Conservation (phyloP, 2,113 vertebrate genomes). For the Pelmatolapia mariae region DNA sequence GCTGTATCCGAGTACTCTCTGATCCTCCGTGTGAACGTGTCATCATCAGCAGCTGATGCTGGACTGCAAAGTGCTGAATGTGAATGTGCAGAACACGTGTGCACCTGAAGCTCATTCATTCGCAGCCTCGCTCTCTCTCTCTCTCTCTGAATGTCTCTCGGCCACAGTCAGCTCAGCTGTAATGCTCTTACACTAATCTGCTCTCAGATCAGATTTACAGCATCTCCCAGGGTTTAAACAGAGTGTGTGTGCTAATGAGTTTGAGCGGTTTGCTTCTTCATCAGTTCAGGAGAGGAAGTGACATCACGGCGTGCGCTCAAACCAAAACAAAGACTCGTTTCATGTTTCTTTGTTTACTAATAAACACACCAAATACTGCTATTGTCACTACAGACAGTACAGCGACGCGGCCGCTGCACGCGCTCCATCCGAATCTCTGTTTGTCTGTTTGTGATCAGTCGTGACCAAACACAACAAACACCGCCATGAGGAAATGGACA, state of each 20-base stretch:
- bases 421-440: not conserved
- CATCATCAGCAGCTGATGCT: not conserved
- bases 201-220: conserved; percentile 25
- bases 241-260: not conserved
- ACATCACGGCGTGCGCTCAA: not conserved
- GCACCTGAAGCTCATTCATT: not conserved
- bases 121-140: not conserved
- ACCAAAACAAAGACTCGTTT: not conserved
- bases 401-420: not conserved
- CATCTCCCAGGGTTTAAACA: not conserved
- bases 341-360: not conserved
- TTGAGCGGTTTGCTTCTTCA: not conserved
- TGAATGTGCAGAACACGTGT: not conserved
- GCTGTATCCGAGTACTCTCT: not conserved
- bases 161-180: not conserved
- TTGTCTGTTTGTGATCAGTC: not conserved
- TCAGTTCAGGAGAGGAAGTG: not conserved
- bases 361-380: not conserved
- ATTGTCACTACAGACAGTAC: not conserved
- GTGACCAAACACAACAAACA: not conserved
- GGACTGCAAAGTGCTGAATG: not conserved
- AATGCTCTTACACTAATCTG: conserved; percentile 41
- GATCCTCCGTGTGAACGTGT: not conserved
- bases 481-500: not conserved
- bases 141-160: not conserved